Percentiles rank a stretch among this genome's conserved stretches.
Evolutionary conservation across 2,888 invertebrate genomes (phyloP).

Genomic region (Sminthurinus aureus): DNA sequence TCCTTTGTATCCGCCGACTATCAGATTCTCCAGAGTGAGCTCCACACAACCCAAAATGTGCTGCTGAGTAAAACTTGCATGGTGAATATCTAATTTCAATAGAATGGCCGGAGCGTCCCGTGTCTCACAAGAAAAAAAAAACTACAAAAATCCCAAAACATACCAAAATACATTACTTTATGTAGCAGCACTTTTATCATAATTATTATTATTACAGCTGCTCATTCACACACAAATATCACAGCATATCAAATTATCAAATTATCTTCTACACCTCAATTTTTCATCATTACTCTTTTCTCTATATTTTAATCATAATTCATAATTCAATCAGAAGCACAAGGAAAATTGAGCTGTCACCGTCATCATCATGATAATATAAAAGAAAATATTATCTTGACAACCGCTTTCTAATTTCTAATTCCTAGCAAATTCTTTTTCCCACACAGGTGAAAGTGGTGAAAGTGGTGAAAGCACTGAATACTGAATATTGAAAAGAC

Average conservation of each 20-base stretch:
- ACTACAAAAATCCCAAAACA: conserved; percentile 1
- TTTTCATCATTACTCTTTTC: too few relatives aligned
- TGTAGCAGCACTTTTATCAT: not conserved
- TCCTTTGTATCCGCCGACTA: conserved; percentile 39
- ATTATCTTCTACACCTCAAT: too few relatives aligned
- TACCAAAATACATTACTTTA: not conserved
- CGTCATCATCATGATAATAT: too few relatives aligned
- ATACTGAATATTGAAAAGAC: not conserved
- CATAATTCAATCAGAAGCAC: too few relatives aligned
- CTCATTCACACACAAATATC: not conserved
- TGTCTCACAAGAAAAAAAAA: conserved; percentile 24
- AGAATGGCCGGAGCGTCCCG: conserved; percentile 40
- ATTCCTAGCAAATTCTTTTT: too few relatives aligned
- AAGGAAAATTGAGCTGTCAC: too few relatives aligned
- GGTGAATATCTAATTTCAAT: conserved; percentile 44
- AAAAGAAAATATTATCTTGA: too few relatives aligned
- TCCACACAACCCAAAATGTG: conserved; percentile 43
- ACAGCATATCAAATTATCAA: not conserved
- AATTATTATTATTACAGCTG: not conserved
- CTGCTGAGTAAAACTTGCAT: conserved; percentile 11
- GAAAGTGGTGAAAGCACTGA: not conserved
- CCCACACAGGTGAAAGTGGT: not conserved
- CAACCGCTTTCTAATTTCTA: too few relatives aligned
- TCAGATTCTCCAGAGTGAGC: conserved; percentile 35
- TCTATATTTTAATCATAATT: too few relatives aligned